Percentiles rank a stretch among this genome's conserved stretches.
Evolutionary conservation across 1,140 invertebrate species (phyloP).

Genomic region (Archivesica marissinica): DNA sequence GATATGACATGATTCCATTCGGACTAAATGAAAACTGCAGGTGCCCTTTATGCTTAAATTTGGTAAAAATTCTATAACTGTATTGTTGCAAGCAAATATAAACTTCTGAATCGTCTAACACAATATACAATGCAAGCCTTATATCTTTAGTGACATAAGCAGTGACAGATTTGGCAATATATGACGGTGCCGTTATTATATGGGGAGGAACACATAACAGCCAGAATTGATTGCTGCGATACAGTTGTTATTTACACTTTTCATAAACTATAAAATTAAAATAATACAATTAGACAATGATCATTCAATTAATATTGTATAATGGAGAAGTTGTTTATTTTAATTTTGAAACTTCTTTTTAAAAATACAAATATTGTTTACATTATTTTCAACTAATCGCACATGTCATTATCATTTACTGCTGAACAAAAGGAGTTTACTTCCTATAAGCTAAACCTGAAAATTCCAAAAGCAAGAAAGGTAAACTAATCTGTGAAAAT

Average conservation of each 20-base stretch:
- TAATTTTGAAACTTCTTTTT: neutral
- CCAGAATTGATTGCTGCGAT: neutral
- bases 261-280: no score
- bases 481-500: no score
- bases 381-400: neutral
- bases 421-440: constrained; percentile 28
- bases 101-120: no score
- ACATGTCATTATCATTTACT: neutral
- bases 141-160: no score
- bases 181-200: neutral
- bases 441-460: neutral
- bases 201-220: constrained; percentile 2
- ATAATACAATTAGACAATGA: no score
- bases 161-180: no score
- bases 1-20: constrained; percentile 1
- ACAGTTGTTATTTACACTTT: neutral
- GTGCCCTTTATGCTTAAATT: constrained; percentile 4
- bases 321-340: neutral
- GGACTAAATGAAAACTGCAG: constrained; percentile 3
- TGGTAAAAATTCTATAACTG: neutral
- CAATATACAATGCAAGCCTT: no score
- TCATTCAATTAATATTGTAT: no score
- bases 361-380: neutral
- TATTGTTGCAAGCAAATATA: neutral
- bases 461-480: neutral